Evolutionary conservation across 2,113 vertebrate genomes (phyloP), one percentile per base, ranked within the genome.

Genomic region (Nothobranchius furzeri): DNA sequence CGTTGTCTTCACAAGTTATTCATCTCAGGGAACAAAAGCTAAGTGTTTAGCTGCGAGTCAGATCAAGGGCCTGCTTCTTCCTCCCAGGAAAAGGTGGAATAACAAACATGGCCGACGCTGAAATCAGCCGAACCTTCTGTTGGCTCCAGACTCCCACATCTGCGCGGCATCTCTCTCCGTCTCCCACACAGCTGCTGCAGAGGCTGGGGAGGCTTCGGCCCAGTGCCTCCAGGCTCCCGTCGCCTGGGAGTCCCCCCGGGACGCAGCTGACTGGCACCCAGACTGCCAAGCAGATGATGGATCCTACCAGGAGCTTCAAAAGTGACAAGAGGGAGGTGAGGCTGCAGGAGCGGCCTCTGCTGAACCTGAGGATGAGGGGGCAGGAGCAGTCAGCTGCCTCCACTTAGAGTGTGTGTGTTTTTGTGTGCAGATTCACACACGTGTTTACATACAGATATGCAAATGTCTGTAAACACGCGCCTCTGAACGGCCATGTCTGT

Each of bases 11-110:
- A 71, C 77, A 78, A 50, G 81, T 92, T 88, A 73, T 90, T 91
- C 89, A 89, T 91, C 88, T 89, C 62, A 7, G 74, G 35, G 86
- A 92, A 93, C 93, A 93, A 93, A 93, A 92, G 91, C 88, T 89
- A 91, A 91, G 88, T 94, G 91, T 93, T 92, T 90, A 85, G 75
- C 89, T 90, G 86, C 52, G 83, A 90, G 82, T 75, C 76, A 90
- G 91, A 92, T 94, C 91, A 92, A 93, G 91, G 90, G 88, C 88
- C 86, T 59, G 78, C 85, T 79, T 91, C 89, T 92, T 91, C 92
- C 91, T 93, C 89, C 82, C 85, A 86, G 90, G 90, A 92, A 93
- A 89, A 90, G 88, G 88, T 89, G 83, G 85, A 90, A 92, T 91
- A 93, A 93, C 88, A 94, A 93, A 93, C 89, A 93, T 81, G 87